These are phyloP conservation scores for Cecropterus lyciades DNA, from an alignment of 1,140 invertebrate genomes.

Conservation along the genomic window DNA sequence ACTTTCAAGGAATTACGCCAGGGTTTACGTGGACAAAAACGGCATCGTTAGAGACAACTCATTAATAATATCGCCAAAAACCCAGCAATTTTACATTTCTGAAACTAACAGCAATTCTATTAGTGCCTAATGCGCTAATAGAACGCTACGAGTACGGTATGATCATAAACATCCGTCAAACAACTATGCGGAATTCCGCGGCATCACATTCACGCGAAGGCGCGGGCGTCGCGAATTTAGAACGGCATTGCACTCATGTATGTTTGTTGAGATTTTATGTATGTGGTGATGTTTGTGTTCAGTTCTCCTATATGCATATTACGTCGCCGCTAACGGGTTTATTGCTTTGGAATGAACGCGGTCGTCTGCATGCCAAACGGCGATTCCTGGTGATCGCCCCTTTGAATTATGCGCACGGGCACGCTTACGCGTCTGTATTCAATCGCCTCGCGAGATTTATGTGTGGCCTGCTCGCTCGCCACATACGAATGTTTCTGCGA, in stretches of 20 bases:
- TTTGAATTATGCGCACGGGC: conserved; percentile 79
- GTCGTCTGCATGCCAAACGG: conserved; percentile 78
- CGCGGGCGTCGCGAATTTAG: conserved; percentile 37
- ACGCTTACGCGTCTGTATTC: conserved; percentile 76
- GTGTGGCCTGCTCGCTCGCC: conserved; percentile 58
- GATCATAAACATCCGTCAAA: conserved; percentile 9
- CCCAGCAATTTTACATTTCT: neutral
- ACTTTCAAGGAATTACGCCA: too few relatives aligned
- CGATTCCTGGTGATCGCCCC: conserved; percentile 79
- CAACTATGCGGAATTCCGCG: conserved; percentile 35
- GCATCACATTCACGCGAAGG: conserved; percentile 16
- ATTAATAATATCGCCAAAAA: neutral
- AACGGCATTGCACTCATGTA: conserved; percentile 33
- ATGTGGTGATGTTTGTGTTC: conserved; percentile 52
- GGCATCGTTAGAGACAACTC: too few relatives aligned
- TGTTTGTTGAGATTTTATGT: conserved; percentile 42
- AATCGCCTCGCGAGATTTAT: conserved; percentile 75
- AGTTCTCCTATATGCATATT: conserved; percentile 70
- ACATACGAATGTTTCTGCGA: conserved; percentile 73
- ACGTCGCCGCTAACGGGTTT: conserved; percentile 76
- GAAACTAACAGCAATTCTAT: neutral
- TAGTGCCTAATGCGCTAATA: neutral
- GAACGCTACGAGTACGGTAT: conserved; percentile 26
- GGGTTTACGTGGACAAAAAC: too few relatives aligned
- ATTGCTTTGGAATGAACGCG: conserved; percentile 75